phyloP scores from a whole-genome alignment of 2,888 invertebrate species.

The Oscheius sp. region DNA sequence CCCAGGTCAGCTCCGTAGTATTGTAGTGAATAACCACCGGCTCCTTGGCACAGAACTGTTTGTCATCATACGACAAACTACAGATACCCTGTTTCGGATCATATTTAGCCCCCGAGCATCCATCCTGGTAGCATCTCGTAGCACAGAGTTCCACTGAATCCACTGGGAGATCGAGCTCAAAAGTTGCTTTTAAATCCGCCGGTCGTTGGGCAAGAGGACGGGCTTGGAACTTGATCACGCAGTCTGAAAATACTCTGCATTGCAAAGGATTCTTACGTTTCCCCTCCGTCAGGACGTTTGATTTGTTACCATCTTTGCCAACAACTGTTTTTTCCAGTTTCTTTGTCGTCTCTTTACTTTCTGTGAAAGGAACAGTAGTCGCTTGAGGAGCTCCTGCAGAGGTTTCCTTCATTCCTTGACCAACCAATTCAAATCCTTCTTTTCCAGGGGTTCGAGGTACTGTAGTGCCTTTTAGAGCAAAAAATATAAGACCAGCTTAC shows the following conservation, averaged over 20 bases:
- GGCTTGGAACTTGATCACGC: constrained; percentile 65
- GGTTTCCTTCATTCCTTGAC: constrained; percentile 8
- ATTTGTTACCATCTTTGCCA: background rate
- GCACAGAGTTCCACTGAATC: constrained; percentile 62
- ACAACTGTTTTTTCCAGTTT: background rate
- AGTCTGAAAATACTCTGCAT: constrained; percentile 41
- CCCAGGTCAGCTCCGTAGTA: constrained; percentile 54
- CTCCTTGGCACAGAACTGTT: constrained; percentile 50
- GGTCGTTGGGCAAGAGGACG: constrained; percentile 53
- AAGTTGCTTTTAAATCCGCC: constrained; percentile 54
- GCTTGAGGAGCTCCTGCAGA: background rate
- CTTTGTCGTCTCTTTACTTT: background rate
- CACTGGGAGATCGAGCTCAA: constrained; percentile 54
- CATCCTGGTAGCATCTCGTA: constrained; percentile 64
- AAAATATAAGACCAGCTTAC: constrained; percentile 26
- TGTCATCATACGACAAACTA: constrained; percentile 59
- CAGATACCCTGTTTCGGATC: constrained; percentile 54
- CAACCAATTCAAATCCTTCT: constrained; percentile 11
- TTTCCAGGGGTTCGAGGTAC: constrained; percentile 34
- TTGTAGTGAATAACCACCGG: constrained; percentile 50
- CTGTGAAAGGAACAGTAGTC: background rate
- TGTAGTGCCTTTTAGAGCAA: background rate
- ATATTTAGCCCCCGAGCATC: constrained; percentile 61
- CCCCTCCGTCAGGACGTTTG: too few relatives aligned
- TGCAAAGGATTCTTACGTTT: background rate